Evolutionary conservation across 2,113 vertebrate species (phyloP).

Genomic region (Petrocephalus zakoni): DNA sequence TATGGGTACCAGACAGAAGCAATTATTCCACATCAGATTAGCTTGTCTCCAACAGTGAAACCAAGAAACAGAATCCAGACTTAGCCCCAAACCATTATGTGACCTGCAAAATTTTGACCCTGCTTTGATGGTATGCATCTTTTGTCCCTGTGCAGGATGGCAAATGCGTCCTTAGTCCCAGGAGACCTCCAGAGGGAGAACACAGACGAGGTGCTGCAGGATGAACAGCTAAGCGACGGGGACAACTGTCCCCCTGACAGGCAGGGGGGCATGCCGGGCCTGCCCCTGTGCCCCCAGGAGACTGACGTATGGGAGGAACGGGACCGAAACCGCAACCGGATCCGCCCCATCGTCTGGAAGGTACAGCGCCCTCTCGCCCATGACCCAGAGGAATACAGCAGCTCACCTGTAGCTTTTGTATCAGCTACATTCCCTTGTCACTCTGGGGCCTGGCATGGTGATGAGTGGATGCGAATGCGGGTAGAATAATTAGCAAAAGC

Average conservation of each 20-base stretch:
- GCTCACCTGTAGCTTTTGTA: not conserved
- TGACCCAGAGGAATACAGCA: not conserved
- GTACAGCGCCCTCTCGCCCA: slow-evolving; percentile 41
- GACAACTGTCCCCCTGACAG: slow-evolving; percentile 78
- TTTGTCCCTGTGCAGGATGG: slow-evolving; percentile 68
- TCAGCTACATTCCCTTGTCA: not conserved
- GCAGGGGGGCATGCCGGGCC: slow-evolving; percentile 69
- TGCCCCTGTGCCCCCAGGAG: slow-evolving; percentile 75
- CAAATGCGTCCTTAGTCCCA: slow-evolving; percentile 92
- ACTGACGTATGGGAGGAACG: slow-evolving; percentile 94
- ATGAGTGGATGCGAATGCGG: not conserved
- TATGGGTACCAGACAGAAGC: not conserved
- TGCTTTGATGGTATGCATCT: not conserved
- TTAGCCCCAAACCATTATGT: not conserved
- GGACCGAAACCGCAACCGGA: slow-evolving; percentile 87
- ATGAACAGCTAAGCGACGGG: slow-evolving; percentile 92
- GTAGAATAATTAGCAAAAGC: not conserved
- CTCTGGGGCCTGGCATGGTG: not conserved
- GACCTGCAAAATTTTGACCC: not conserved
- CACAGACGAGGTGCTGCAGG: slow-evolving; percentile 94
- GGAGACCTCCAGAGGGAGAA: slow-evolving; percentile 90
- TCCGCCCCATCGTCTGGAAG: slow-evolving; percentile 76
- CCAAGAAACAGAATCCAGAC: not conserved
- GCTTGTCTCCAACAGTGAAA: not conserved
- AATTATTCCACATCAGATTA: not conserved